Percentiles rank a stretch among this genome's conserved stretches.
These are phyloP conservation scores for Liolophura sinensis DNA, from an alignment of 1,140 invertebrate genomes.

Conservation along the genomic window DNA sequence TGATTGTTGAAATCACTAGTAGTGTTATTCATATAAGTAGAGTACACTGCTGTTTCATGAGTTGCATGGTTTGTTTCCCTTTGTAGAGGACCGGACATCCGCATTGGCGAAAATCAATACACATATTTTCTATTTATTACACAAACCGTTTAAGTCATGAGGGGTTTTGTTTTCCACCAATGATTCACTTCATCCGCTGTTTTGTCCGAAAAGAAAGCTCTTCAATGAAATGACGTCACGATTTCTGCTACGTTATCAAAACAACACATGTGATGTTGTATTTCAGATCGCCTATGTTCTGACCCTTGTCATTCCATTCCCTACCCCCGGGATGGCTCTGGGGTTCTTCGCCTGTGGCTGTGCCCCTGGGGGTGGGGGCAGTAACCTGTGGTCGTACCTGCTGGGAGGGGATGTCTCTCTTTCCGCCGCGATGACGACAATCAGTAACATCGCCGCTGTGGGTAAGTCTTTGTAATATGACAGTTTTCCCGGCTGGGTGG, in stretches of 20 bases:
- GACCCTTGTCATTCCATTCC: not conserved
- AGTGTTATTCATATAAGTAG: too few relatives aligned
- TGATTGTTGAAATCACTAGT: too few relatives aligned
- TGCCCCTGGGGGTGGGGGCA: conserved; percentile 55
- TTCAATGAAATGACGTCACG: not conserved
- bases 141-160: not conserved
- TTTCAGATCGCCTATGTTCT: not conserved
- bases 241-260: not conserved
- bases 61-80: too few relatives aligned
- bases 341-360: conserved; percentile 55
- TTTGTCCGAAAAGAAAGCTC: too few relatives aligned
- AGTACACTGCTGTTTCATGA: too few relatives aligned
- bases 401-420: conserved; percentile 56
- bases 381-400: conserved; percentile 58
- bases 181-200: too few relatives aligned
- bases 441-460: conserved; percentile 17
- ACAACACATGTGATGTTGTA: too few relatives aligned
- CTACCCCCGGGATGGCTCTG: conserved; percentile 22
- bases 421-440: conserved; percentile 50
- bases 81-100: too few relatives aligned
- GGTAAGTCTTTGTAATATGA: conserved; percentile 3
- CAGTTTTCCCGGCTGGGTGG: too few relatives aligned
- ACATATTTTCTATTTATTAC: too few relatives aligned
- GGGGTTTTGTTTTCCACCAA: not conserved
- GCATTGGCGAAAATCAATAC: too few relatives aligned